Evolutionary conservation across 2,797 vertebrate genomes (phyloP).

Genomic region (Semotilus atromaculatus): DNA sequence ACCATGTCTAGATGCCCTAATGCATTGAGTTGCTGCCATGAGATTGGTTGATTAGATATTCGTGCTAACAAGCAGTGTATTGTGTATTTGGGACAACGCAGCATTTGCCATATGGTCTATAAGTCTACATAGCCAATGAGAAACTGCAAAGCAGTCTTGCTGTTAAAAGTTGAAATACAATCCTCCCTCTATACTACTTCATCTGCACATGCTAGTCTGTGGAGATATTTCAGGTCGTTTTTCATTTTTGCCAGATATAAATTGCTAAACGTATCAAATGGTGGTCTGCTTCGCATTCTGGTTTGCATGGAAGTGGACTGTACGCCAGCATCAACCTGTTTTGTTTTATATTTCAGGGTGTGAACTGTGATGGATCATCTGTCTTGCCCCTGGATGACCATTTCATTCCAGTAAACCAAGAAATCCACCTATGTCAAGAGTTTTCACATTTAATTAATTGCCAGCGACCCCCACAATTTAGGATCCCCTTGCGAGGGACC

Average conservation of each 20-base stretch:
- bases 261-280: constrained; percentile 50
- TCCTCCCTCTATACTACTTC: constrained; percentile 40
- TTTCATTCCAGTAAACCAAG: constrained; percentile 46
- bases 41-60: neutral
- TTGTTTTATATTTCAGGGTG: constrained; percentile 51
- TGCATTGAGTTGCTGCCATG: neutral
- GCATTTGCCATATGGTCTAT: neutral
- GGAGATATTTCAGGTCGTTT: constrained; percentile 42
- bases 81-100: constrained; percentile 8
- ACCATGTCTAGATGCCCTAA: neutral
- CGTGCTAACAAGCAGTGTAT: neutral
- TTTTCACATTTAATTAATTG: neutral
- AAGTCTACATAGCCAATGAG: neutral
- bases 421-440: constrained; percentile 2
- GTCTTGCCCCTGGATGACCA: constrained; percentile 47
- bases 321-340: constrained; percentile 42
- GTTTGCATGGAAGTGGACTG: constrained; percentile 38
- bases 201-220: constrained; percentile 33
- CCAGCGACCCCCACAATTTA: neutral
- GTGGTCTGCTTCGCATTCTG: constrained; percentile 28
- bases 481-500: neutral
- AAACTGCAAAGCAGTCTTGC: constrained; percentile 6
- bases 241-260: constrained; percentile 48
- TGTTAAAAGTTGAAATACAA: constrained; percentile 56
- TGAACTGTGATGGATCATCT: constrained; percentile 57